These are phyloP conservation scores for Galeopsomyia nigrocyanea DNA, from an alignment of 2,888 invertebrate genomes.

Conservation along the genomic window DNA sequence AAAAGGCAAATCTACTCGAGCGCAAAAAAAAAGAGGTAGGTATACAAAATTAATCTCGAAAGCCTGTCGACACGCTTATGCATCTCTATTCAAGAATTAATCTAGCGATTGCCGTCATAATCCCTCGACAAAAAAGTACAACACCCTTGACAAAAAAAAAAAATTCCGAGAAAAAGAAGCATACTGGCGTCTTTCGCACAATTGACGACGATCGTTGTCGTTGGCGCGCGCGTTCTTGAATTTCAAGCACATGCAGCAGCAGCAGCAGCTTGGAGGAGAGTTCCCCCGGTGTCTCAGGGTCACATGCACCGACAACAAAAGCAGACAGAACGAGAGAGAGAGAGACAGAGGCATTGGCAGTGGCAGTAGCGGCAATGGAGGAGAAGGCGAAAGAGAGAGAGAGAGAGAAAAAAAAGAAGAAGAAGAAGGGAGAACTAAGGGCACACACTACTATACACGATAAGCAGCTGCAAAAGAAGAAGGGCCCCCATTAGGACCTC, in stretches of 20 bases:
- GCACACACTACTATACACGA: conserved; percentile 10
- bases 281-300: conserved; percentile 20
- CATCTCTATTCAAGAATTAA: too few species aligned
- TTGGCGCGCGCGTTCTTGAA: conserved; percentile 23
- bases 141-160: too few species aligned
- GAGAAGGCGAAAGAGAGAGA: not conserved
- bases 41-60: too few species aligned
- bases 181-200: too few species aligned
- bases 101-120: too few species aligned
- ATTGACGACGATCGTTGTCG: too few species aligned
- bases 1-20: too few species aligned
- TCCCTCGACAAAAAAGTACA: too few species aligned
- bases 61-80: too few species aligned
- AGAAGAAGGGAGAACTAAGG: conserved; percentile 20
- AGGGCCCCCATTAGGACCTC: conserved; percentile 28
- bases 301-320: not conserved
- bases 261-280: too few species aligned
- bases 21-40: too few species aligned
- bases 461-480: conserved; percentile 35
- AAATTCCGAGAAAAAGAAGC: too few species aligned
- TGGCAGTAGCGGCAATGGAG: not conserved
- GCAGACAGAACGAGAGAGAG: not conserved
- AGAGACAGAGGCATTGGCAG: not conserved
- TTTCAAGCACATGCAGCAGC: conserved; percentile 22
- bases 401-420: not conserved